Evolutionary conservation across 2,797 vertebrate genomes (phyloP).

Genomic region (Sebastes melanostomus): DNA sequence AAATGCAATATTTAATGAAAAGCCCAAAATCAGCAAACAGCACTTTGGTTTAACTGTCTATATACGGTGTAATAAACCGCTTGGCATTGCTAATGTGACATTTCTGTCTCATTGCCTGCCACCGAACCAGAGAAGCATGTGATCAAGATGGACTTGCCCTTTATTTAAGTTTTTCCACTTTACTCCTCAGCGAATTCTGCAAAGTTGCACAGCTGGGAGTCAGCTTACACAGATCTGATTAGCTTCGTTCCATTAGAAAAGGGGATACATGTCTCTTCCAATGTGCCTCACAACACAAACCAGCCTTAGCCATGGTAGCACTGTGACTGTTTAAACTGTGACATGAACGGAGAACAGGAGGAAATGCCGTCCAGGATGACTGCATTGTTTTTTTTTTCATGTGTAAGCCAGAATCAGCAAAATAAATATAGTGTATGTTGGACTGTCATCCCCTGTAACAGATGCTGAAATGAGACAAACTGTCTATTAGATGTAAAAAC

Average conservation of each 20-base stretch:
- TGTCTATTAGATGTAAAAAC: not conserved
- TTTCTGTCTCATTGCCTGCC: conserved; percentile 65
- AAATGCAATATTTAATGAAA: conserved; percentile 6
- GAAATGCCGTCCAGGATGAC: not conserved
- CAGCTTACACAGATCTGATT: conserved; percentile 59
- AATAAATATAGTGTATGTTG: not conserved
- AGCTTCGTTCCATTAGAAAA: conserved; percentile 61
- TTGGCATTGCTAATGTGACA: conserved; percentile 66
- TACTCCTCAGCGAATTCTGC: conserved; percentile 49
- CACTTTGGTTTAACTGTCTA: conserved; percentile 25
- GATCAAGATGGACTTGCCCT: conserved; percentile 71
- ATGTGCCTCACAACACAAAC: conserved; percentile 51
- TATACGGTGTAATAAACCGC: conserved; percentile 26
- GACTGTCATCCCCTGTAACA: not conserved
- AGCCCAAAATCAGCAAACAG: not conserved
- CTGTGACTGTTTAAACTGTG: conserved; percentile 31
- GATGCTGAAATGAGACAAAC: not conserved
- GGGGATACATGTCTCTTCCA: conserved; percentile 50
- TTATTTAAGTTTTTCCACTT: conserved; percentile 65
- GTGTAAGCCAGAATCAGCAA: not conserved
- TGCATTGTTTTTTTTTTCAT: not conserved
- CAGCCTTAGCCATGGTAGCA: conserved; percentile 13
- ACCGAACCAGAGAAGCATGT: conserved; percentile 48
- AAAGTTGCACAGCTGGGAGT: conserved; percentile 57
- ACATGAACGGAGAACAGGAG: conserved; percentile 5